Evolutionary conservation across 2,797 vertebrate species (phyloP).

Genomic region (Carcharodon carcharias): DNA sequence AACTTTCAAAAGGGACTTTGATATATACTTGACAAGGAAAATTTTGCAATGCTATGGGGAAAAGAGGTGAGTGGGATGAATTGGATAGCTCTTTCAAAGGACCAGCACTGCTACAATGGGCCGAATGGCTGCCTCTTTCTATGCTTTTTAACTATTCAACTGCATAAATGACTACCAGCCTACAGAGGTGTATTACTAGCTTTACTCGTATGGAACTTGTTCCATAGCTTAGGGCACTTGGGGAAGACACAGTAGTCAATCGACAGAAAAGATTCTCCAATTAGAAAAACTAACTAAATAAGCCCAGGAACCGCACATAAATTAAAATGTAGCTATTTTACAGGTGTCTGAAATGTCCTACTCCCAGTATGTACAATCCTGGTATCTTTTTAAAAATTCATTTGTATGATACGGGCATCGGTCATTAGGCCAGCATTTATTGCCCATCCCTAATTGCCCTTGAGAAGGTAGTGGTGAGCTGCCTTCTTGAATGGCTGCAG

Average conservation of each 20-base stretch:
- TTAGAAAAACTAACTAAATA: neutral
- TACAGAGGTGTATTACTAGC: neutral
- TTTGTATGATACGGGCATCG: no score
- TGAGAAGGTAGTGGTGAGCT: no score
- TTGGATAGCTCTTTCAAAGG: neutral
- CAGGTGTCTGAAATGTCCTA: constrained; percentile 39
- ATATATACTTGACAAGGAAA: neutral
- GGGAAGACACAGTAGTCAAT: neutral
- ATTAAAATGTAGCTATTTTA: constrained; percentile 46
- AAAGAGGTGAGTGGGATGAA: neutral
- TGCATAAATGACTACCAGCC: neutral
- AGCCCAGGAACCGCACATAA: constrained; percentile 36
- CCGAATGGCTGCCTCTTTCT: neutral
- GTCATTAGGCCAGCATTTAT: no score
- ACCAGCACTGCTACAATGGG: neutral
- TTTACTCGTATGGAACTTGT: neutral
- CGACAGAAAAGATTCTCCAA: neutral
- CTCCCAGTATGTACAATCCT: neutral
- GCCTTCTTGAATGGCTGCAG: no score
- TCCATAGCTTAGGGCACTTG: neutral
- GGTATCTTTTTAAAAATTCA: neutral
- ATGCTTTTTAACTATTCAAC: neutral
- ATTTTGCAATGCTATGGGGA: neutral
- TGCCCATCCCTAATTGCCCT: no score
- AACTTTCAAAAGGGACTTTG: neutral